Conservation (phyloP, 2,888 invertebrate genomes). For the Hymenopus coronatus region DNA sequence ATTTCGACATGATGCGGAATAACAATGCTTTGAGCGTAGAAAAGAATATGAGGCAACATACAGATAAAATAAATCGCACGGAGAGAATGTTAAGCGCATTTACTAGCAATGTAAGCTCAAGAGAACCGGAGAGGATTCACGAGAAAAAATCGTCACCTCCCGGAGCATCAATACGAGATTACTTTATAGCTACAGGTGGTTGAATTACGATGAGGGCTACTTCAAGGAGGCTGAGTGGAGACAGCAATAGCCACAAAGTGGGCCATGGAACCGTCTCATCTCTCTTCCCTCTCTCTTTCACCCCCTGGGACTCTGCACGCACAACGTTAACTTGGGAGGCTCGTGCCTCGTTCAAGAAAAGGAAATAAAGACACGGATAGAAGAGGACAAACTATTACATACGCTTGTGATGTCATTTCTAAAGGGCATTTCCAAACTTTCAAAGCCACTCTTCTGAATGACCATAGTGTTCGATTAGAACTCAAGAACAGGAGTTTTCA, state of each 20-base stretch:
- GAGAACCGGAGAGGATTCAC: neutral
- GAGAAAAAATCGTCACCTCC: neutral
- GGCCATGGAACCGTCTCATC: neutral
- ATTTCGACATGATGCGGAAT: too few relatives aligned
- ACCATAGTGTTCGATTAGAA: too few relatives aligned
- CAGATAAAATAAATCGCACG: too few relatives aligned
- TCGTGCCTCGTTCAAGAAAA: neutral
- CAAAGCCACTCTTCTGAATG: neutral
- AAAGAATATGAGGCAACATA: too few relatives aligned
- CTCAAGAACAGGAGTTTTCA: too few relatives aligned
- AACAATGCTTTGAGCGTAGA: too few relatives aligned
- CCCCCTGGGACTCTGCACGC: neutral
- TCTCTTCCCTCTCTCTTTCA: neutral
- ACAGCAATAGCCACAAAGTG: neutral
- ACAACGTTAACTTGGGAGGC: neutral
- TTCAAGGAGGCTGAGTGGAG: neutral
- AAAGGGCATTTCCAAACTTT: neutral
- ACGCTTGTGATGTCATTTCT: neutral
- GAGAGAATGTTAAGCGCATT: neutral
- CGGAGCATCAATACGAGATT: neutral
- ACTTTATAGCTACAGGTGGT: slow-evolving; percentile 22
- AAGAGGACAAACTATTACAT: neutral
- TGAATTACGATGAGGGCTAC: slow-evolving; percentile 11
- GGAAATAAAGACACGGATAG: neutral
- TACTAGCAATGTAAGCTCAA: neutral